phyloP scores from a whole-genome alignment of 2,888 invertebrate genomes.

The Morpho achilles region DNA sequence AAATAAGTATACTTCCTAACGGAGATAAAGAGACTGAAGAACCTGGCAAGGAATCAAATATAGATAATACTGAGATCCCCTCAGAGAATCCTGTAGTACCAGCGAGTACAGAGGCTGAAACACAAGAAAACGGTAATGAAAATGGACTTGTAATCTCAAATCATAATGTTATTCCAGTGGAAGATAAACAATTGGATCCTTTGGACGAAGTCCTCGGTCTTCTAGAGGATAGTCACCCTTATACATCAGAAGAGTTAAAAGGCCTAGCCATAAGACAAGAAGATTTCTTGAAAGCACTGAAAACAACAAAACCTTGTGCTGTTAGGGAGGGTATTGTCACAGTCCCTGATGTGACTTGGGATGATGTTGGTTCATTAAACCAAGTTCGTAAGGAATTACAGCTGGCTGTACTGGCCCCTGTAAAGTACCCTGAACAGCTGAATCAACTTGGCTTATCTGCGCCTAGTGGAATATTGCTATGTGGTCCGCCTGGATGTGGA shows the following conservation, averaged over 20 bases:
- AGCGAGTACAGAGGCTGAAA: conserved; percentile 36
- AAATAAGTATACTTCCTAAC: conserved; percentile 51
- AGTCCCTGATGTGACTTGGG: conserved; percentile 98
- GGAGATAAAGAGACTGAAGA: conserved; percentile 56
- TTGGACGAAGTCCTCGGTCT: conserved; percentile 80
- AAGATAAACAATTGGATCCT: conserved; percentile 37
- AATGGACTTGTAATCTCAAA: conserved; percentile 20
- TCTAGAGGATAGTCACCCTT: conserved; percentile 82
- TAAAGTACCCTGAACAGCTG: conserved; percentile 90
- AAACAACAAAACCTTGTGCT: conserved; percentile 93
- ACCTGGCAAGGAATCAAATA: conserved; percentile 30
- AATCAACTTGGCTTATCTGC: conserved; percentile 87
- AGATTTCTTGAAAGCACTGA: conserved; percentile 89
- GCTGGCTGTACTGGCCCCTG: conserved; percentile 94
- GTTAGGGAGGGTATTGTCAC: conserved; percentile 98
- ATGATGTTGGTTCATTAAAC: conserved; percentile 94
- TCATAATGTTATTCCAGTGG: conserved; percentile 20
- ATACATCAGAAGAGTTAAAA: conserved; percentile 81
- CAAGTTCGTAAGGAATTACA: conserved; percentile 94
- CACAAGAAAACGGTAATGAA: conserved; percentile 35
- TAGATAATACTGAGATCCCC: conserved; percentile 30
- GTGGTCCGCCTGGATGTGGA: conserved; percentile 98
- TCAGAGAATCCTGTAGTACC: conserved; percentile 28
- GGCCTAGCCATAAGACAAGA: conserved; percentile 84
- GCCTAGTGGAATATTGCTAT: conserved; percentile 94